Evolutionary conservation across 2,888 invertebrate species (phyloP).

Genomic region (Dryococelus australis): DNA sequence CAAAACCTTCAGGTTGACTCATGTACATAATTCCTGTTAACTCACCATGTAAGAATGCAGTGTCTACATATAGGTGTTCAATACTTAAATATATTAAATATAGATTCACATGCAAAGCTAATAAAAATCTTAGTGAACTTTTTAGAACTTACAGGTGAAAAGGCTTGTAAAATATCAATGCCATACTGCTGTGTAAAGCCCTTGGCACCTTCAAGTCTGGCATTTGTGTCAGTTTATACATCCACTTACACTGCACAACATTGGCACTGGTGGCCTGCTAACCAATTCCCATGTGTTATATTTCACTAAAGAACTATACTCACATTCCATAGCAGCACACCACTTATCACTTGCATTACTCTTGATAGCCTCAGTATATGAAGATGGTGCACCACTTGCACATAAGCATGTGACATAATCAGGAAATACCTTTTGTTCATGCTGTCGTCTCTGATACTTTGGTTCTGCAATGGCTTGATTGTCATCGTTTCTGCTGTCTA

Average conservation of each 20-base stretch:
- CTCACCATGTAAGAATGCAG: conserved; percentile 50
- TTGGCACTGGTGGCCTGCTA: neutral
- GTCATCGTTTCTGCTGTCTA: neutral
- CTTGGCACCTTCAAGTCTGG: conserved; percentile 35
- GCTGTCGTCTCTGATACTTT: neutral
- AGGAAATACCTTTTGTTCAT: conserved; percentile 12
- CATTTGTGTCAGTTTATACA: conserved; percentile 49
- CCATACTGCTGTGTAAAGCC: conserved; percentile 51
- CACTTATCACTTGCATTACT: conserved; percentile 17
- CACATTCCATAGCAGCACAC: conserved; percentile 30
- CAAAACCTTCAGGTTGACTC: conserved; percentile 43
- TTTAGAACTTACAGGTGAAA: conserved; percentile 51
- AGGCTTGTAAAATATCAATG: conserved; percentile 52
- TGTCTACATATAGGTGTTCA: conserved; percentile 49
- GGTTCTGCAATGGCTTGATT: no score
- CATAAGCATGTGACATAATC: conserved; percentile 5
- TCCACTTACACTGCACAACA: conserved; percentile 49
- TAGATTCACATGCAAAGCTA: conserved; percentile 44
- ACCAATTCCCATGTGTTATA: conserved; percentile 32
- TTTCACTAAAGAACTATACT: conserved; percentile 23
- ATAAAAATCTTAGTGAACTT: conserved; percentile 45
- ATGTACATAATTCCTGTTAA: conserved; percentile 47
- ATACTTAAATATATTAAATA: conserved; percentile 43
- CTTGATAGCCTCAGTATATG: no score
- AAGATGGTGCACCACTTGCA: neutral